phyloP scores from a whole-genome alignment of 2,113 vertebrate species.

The Phalacrocorax pelagicus region DNA sequence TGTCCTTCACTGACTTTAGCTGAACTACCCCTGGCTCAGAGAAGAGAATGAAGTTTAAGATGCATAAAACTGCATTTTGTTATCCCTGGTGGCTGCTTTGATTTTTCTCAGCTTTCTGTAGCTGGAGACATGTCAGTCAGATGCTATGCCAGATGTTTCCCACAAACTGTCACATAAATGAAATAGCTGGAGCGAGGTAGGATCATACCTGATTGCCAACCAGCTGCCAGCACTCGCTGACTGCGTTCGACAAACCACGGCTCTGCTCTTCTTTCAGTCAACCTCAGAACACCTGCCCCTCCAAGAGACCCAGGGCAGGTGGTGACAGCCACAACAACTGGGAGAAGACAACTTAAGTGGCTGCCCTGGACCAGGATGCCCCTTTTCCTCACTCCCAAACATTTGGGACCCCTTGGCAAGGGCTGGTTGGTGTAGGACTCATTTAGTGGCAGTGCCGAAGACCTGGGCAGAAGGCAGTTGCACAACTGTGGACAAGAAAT shows the following conservation, averaged over 20 bases:
- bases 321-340: not conserved
- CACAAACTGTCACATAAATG: not conserved
- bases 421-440: not conserved
- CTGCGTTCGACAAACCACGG: not conserved
- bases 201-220: not conserved
- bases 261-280: not conserved
- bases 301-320: not conserved
- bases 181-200: not conserved
- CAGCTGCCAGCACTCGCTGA: not conserved
- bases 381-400: not conserved
- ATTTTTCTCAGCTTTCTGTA: conserved; percentile 38
- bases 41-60: not conserved
- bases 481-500: not conserved
- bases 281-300: not conserved
- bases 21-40: not conserved
- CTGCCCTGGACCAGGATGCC: not conserved
- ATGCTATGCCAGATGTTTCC: conserved; percentile 57
- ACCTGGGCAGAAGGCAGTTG: not conserved
- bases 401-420: not conserved
- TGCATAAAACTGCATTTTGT: not conserved
- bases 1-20: not conserved
- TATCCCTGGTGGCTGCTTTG: conserved; percentile 13
- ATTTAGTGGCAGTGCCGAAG: not conserved
- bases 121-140: conserved; percentile 28
- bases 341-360: not conserved